Percentiles rank a stretch among this genome's conserved stretches.
Evolutionary conservation across 2,113 vertebrate genomes (phyloP).

Genomic region (Himantopus leucocephalus): DNA sequence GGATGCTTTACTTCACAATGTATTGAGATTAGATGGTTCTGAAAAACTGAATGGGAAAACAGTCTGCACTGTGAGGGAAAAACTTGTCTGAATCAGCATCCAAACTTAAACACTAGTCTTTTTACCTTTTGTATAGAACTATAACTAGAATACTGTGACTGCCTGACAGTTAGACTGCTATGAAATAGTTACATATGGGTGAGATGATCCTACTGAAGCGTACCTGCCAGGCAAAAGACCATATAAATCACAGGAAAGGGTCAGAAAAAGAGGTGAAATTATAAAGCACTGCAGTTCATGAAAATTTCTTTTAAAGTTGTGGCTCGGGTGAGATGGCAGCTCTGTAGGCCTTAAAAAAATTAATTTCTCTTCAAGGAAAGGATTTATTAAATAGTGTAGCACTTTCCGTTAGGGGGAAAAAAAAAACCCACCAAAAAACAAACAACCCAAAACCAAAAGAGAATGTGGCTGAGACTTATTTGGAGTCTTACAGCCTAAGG

Average conservation of each 20-base stretch:
- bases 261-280: background rate
- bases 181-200: background rate
- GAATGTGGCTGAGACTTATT: background rate
- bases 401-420: background rate
- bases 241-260: background rate
- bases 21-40: background rate
- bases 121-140: background rate
- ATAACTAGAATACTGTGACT: background rate
- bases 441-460: background rate
- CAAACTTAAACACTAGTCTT: background rate
- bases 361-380: background rate
- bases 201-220: background rate
- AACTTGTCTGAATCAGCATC: background rate
- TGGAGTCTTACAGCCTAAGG: background rate
- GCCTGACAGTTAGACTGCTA: background rate
- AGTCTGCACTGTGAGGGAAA: background rate
- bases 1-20: background rate
- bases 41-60: background rate
- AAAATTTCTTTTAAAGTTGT: background rate
- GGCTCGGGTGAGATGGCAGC: background rate
- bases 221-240: background rate
- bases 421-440: background rate
- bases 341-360: background rate
- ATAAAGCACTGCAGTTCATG: background rate
- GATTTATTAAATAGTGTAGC: background rate